Conservation (phyloP, 1,140 invertebrate species). For the Neuroterus valhalla region DNA sequence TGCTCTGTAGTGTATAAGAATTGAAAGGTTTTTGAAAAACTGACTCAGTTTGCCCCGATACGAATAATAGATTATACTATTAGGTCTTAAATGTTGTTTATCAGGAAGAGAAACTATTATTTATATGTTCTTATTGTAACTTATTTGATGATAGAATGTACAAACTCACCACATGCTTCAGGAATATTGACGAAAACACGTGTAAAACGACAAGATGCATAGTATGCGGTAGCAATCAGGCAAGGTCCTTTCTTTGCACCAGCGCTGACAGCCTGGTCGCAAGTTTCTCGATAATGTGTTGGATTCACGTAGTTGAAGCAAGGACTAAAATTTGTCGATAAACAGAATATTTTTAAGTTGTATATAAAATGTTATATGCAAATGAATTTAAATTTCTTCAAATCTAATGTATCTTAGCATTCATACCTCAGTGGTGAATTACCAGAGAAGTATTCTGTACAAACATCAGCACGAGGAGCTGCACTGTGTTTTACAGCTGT, state of each 20-base stretch:
- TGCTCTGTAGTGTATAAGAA: no score
- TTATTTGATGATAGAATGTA: not conserved
- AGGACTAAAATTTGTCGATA: constrained; percentile 53
- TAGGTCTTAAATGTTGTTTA: no score
- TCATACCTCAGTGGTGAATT: constrained; percentile 75
- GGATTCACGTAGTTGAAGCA: constrained; percentile 72
- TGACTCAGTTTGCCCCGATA: no score
- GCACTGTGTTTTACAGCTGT: constrained; percentile 73
- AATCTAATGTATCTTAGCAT: constrained; percentile 12
- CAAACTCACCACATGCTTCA: constrained; percentile 75
- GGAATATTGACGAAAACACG: constrained; percentile 77
- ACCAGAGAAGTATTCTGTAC: constrained; percentile 80
- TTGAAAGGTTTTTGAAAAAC: no score
- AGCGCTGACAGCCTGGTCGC: constrained; percentile 77
- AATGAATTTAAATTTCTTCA: no score
- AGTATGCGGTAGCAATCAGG: constrained; percentile 78
- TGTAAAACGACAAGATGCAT: constrained; percentile 74
- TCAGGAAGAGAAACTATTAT: no score
- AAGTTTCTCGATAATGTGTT: constrained; percentile 77
- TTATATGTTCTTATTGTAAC: no score
- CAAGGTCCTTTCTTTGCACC: constrained; percentile 76
- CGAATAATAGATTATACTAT: no score
- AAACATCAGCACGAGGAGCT: constrained; percentile 68
- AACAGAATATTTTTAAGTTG: constrained; percentile 4
- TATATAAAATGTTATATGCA: not conserved